Evolutionary conservation across 2,888 invertebrate genomes (phyloP), one percentile per base, ranked within the genome.

Genomic region (Oxytorus armatus): DNA sequence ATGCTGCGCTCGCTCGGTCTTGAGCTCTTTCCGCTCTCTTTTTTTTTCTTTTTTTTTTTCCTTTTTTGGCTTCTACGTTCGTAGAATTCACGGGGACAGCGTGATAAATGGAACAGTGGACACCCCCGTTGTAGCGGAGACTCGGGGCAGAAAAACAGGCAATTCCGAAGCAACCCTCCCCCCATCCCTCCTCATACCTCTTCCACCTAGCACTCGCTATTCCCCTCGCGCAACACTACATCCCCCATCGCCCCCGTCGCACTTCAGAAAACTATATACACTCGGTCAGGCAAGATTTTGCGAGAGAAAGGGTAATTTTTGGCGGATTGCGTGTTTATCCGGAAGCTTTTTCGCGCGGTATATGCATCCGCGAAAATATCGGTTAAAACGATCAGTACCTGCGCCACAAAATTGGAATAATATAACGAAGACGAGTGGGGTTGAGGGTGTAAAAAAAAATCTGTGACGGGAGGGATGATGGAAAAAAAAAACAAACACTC

Each of bases 71-170:
- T 42, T 49, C 68, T 55, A 33, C 42, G 14, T 18, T 57, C 51
- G 78, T 42, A 49, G 69, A 66, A 82, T 69, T 21, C 29, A 65
- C 77, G 21, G 75, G 63, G 63, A 66, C 59, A 42, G 65, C 44
- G 78, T 85, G 83, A 85, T 82, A 86, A 88, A 88, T 85, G 82
- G 85, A 85, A 83, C 81, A 75, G 77, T 73, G 73, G 65, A 25
- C 68, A 36, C 66, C 77, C 70, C 7, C 16, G 47, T 33, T 29
- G 57, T 39, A n/a, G 66, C 42, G 36, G 8, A 11, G 59, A 36
- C 39, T 44, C 72, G 51, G 18, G 51, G 11, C 18, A 69, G 69
- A 83, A 79, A 83, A 83, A 84, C 72, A 68, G 78, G 81, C 77
- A 79, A 81, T 83, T 49, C 51, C 73, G 55, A 63, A 55, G 70